Evolutionary conservation across 2,113 vertebrate genomes (phyloP).

Genomic region (Crotalus horridus): DNA sequence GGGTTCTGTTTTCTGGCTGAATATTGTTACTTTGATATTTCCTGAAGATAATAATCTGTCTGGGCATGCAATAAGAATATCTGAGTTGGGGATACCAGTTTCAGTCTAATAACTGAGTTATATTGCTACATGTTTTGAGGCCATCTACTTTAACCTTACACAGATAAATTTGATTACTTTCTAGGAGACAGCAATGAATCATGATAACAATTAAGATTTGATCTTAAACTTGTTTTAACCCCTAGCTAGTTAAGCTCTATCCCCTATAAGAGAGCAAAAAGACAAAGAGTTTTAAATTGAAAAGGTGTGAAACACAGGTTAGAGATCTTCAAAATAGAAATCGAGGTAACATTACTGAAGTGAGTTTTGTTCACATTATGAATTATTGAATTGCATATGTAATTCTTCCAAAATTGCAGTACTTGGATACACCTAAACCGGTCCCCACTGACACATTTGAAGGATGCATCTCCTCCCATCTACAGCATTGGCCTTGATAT

Average conservation of each 20-base stretch:
- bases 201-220: neutral
- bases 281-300: neutral
- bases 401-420: neutral
- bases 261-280: slow-evolving; percentile 9
- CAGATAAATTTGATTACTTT: neutral
- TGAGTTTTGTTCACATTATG: neutral
- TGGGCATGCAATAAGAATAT: neutral
- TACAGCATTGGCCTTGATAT: neutral
- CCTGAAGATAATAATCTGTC: neutral
- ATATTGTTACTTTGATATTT: neutral
- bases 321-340: slow-evolving; percentile 3
- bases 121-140: neutral
- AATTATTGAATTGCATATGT: neutral
- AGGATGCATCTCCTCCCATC: neutral
- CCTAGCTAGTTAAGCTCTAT: neutral
- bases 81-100: neutral
- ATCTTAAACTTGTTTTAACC: neutral
- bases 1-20: neutral
- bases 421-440: neutral
- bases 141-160: neutral
- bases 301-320: neutral
- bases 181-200: neutral
- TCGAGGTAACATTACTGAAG: neutral
- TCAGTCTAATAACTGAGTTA: neutral
- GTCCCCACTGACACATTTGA: neutral